A percentile compares a stretch with the other conserved stretches of the same genome.
These are phyloP conservation scores for Cheirogaleus medius DNA, from an alignment of 2,113 vertebrate species.

Conservation along the genomic window DNA sequence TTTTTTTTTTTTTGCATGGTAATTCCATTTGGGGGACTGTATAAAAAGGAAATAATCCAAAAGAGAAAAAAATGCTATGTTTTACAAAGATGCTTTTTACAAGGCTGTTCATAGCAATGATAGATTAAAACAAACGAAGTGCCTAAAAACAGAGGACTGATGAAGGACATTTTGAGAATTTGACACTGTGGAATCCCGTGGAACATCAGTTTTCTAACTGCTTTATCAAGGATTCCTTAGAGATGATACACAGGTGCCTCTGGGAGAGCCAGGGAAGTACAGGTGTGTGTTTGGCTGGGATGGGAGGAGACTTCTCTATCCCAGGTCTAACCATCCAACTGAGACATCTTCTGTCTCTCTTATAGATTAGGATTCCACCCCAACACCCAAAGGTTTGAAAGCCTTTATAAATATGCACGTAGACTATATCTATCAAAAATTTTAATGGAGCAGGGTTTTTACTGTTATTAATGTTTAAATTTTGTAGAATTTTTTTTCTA, in stretches of 20 bases:
- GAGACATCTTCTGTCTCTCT: background rate
- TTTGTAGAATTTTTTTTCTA: background rate
- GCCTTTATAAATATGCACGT: background rate
- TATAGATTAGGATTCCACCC: background rate
- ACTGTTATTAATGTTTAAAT: background rate
- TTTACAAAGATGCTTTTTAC: background rate
- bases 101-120: background rate
- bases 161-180: background rate
- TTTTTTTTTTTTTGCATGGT: slow-evolving; percentile 28
- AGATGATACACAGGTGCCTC: too few species aligned
- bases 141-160: background rate
- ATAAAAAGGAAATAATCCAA: background rate
- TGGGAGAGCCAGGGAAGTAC: background rate
- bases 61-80: background rate
- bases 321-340: background rate
- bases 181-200: background rate
- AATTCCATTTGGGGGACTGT: background rate
- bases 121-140: background rate
- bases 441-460: background rate
- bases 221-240: background rate
- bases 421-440: background rate
- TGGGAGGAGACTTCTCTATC: background rate
- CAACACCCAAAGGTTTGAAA: background rate
- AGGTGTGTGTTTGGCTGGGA: background rate
- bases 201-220: background rate